These are phyloP conservation scores for Drosophila bifasciata DNA, from an alignment of 1,140 invertebrate genomes.

Conservation along the genomic window DNA sequence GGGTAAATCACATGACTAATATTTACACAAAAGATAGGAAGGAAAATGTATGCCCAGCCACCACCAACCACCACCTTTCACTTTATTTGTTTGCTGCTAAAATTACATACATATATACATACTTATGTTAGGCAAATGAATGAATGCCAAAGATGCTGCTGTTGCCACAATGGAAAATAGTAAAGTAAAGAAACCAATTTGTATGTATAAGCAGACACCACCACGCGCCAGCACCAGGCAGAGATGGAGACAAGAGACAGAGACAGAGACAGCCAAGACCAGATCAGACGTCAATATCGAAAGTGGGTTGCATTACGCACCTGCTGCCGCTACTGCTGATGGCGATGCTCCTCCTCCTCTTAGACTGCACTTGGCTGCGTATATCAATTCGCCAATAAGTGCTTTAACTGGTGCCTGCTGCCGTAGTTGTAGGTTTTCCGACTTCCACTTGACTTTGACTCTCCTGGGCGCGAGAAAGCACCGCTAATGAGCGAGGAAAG, in stretches of 20 bases:
- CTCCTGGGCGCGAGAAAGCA: conserved; percentile 61
- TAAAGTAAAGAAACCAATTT: background rate
- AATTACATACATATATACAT: too few species aligned
- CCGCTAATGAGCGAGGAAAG: conserved; percentile 79
- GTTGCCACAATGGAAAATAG: conserved; percentile 23
- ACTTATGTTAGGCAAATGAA: conserved; percentile 59
- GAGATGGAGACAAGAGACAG: conserved; percentile 6
- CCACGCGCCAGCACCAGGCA: conserved; percentile 34
- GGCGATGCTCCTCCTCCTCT: conserved; percentile 6
- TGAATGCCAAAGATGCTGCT: conserved; percentile 44
- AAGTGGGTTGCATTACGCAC: conserved; percentile 44
- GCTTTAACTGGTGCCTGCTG: conserved; percentile 20
- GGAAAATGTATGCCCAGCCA: conserved; percentile 56
- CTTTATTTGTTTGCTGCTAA: conserved; percentile 56
- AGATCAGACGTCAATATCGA: conserved; percentile 27
- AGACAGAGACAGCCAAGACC: conserved; percentile 14
- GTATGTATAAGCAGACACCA: conserved; percentile 25
- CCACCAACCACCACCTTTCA: conserved; percentile 59
- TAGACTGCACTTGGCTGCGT: conserved; percentile 10
- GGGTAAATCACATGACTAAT: too few species aligned
- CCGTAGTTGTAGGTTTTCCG: conserved; percentile 31
- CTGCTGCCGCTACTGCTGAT: conserved; percentile 23
- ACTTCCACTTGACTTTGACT: conserved; percentile 54
- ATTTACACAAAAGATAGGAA: conserved; percentile 44
- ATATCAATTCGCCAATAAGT: conserved; percentile 45